Base-by-base conservation (phyloP, 2,888 invertebrate species). In the Dryocosmus kuriphilus region DNA sequence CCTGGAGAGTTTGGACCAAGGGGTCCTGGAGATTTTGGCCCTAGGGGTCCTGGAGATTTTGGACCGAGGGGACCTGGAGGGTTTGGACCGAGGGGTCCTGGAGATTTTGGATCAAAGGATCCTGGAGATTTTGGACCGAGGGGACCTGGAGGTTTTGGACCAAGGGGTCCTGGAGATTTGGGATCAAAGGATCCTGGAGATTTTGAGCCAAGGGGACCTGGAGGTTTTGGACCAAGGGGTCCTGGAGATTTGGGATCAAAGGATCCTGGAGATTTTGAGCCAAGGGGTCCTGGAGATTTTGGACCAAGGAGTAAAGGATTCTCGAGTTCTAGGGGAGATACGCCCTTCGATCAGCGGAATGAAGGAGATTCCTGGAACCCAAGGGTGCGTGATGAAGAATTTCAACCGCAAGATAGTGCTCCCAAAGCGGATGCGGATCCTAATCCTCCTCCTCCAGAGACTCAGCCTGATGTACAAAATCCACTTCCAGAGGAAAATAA, bases 51-150 rank as follows among this genome's bases (percentile, higher is more conserved):
- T 9, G n/a, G 74, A 60, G 76, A 77, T 19, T 81, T 79, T 51
- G 80, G 80, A 38, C 67, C 81, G 51, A 75, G 74, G 32, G 77
- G 79, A 22, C 79, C 78, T 6, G 8, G n/a, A 1, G 51, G 2
- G n/a, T 51, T 51, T 8, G 51, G n/a, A 1, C 51, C 51, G 7
- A 51, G 19, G n/a, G n/a, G 51, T n/a, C 38, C 38, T 4, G 38
- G 38, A 0, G 38, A 38, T 38, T 38, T 38, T 14, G 51, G n/a
- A 5, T n/a, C 51, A 19, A 51, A 2, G n/a, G n/a, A n/a, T n/a
- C 38, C 38, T 38, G 38, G 38, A 2, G 82, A 84, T 74, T 77
- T 79, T 24, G 67, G 80, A 60, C 77, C 82, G 0, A 81, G 83
- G 0, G 80, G 82, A 32, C 75, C 81, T 2, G 71, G 73, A 7